Evolutionary conservation across 2,888 invertebrate species (phyloP).

Genomic region (Pristionchus japonicus): DNA sequence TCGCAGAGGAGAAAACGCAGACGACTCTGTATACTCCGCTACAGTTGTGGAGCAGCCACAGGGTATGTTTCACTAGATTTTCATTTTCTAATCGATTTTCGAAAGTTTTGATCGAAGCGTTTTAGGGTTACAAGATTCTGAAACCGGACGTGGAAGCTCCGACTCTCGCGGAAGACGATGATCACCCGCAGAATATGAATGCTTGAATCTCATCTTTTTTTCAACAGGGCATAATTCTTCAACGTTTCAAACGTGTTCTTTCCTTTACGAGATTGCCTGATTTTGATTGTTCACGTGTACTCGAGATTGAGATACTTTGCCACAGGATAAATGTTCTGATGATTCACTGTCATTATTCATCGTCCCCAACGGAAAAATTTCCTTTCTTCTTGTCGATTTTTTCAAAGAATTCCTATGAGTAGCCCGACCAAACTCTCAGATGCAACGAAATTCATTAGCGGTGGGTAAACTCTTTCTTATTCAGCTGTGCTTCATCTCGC

Average conservation of each 20-base stretch:
- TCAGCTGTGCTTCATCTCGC: too few species aligned
- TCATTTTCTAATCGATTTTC: neutral
- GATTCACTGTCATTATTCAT: slow-evolving; percentile 18
- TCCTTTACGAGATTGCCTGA: neutral
- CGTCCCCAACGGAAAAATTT: neutral
- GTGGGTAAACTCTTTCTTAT: too few species aligned
- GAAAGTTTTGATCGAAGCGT: neutral
- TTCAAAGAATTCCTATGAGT: neutral
- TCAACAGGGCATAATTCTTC: neutral
- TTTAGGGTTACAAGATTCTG: slow-evolving; percentile 46
- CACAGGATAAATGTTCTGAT: neutral
- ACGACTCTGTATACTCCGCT: slow-evolving; percentile 63
- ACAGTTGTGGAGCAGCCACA: slow-evolving; percentile 63
- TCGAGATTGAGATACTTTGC: neutral
- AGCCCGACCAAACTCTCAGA: neutral
- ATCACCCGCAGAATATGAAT: slow-evolving; percentile 20
- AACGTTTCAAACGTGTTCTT: neutral
- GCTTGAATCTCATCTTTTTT: neutral
- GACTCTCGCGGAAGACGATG: slow-evolving; percentile 32
- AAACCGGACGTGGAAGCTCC: slow-evolving; percentile 44
- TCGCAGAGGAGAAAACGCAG: slow-evolving; percentile 62
- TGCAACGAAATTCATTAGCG: neutral
- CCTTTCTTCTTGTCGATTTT: neutral
- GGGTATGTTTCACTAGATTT: slow-evolving; percentile 42
- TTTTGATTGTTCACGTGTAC: neutral